Evolutionary conservation across 1,140 invertebrate species (phyloP), one percentile per base, ranked within the genome.

Genomic region (Oncopodura yosiiana): DNA sequence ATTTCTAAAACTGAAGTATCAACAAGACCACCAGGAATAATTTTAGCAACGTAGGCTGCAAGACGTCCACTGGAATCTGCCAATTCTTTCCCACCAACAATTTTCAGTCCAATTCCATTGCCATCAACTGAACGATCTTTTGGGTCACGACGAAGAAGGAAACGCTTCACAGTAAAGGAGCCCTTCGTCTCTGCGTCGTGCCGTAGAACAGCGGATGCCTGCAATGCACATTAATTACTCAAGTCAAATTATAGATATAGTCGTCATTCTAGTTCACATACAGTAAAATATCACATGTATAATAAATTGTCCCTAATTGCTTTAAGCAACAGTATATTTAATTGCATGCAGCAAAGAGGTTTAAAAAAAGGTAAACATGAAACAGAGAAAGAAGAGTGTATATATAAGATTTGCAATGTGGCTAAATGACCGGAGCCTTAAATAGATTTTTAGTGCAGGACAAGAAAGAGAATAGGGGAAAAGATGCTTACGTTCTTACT

Each of bases 1-100:
- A 81, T 69, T 68, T 81, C 77, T 37, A n/a, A n/a, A n/a, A 77
- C 77, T 5, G 80, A 65, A 43, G 75, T 76, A 37, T 80, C 77
- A 23, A 74, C 73, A 9, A 77, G 70, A 23, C 74, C 74, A 3
- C 73, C 76, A 8, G 72, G 72, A 61, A 73, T 75, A 27, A 82
- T 76, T 58, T 76, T 72, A 3, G 75, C 70, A 3, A 81, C 75
- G 66, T 74, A 81, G 24, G 79, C 77, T 49, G 76, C 78, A 34
- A 79, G 66, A 43, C 74, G 70, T 18, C 75, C 75, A 43, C 71
- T 69, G 0, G 69, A 67, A 12, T 72, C 72, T 24, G 73, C 71
- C 11, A 80, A 70, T 56, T 72, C 69, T 65, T 81, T 77, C 11
- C 79, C 79, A 23, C 79, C 79, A 37, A 79, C 72, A 6, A 81